A percentile compares a stretch with the other conserved stretches of the same genome.
Conservation (phyloP, 2,113 vertebrate genomes). For the Aepyceros melampus region DNA sequence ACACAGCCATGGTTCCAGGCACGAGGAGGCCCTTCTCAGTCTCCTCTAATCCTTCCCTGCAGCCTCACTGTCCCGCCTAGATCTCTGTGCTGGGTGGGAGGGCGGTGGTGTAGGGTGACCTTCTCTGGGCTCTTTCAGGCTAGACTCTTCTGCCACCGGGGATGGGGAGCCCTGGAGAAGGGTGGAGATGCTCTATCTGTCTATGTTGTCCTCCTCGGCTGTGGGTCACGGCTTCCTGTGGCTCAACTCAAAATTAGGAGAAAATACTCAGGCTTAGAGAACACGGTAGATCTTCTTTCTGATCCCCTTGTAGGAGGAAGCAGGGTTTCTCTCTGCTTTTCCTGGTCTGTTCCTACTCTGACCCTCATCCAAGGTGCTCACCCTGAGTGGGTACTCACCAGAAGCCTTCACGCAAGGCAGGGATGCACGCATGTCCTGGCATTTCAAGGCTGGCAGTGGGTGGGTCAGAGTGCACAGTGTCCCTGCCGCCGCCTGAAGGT, state of each 20-base stretch:
- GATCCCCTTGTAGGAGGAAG: not conserved
- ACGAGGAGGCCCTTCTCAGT: not conserved
- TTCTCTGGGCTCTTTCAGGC: not conserved
- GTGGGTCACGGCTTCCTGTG: not conserved
- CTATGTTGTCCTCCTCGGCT: not conserved
- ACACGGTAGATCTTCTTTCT: not conserved
- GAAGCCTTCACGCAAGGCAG: not conserved
- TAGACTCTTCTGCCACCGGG: not conserved
- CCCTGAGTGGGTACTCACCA: not conserved
- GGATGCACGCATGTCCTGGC: not conserved
- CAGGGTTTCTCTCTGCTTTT: not conserved
- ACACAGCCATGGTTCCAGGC: rapidly evolving
- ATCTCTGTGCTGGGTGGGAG: not conserved
- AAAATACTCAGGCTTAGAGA: not conserved
- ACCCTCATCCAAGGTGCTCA: not conserved
- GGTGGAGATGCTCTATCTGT: not conserved
- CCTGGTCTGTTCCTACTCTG: not conserved
- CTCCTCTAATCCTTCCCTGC: not conserved
- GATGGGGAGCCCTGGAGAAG: not conserved
- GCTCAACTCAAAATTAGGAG: not conserved
- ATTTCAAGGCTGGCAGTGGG: not conserved
- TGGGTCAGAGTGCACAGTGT: not conserved
- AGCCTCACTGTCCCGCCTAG: not conserved
- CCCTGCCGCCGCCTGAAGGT: not conserved
- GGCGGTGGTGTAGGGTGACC: not conserved